Conservation (phyloP, 23 tunicate species). For the Trididemnum miniatum region DNA sequence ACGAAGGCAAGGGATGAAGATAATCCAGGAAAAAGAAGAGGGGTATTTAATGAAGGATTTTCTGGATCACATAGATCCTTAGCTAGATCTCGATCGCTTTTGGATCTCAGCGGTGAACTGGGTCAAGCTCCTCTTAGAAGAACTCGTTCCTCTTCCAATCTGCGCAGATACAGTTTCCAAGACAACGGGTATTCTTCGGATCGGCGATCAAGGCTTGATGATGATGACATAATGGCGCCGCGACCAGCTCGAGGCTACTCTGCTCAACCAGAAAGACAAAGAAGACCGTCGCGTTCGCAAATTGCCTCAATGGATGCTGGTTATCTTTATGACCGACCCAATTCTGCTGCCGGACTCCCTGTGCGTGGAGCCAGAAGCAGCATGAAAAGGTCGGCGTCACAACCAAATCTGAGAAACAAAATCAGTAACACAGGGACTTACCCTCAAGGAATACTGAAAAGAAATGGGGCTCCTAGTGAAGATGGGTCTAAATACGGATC, state of each 20-base stretch:
- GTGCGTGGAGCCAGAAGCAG: conserved; percentile 43
- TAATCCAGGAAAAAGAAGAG: background rate
- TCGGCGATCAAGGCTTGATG: background rate
- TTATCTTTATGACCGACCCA: conserved; percentile 19
- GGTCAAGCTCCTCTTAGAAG: conserved; percentile 41
- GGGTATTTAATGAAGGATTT: background rate
- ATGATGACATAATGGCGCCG: background rate
- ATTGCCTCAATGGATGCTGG: background rate
- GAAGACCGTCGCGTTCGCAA: conserved; percentile 2
- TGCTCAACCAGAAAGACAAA: conserved; percentile 63
- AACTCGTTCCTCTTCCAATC: conserved; percentile 47
- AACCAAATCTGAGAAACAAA: conserved; percentile 52
- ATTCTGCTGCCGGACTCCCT: conserved; percentile 54
- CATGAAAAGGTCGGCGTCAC: conserved; percentile 66
- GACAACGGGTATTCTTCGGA: background rate
- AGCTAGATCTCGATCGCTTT: conserved; percentile 63
- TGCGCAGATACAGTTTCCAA: background rate
- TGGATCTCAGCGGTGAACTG: conserved; percentile 38
- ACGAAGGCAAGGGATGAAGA: conserved; percentile 4
- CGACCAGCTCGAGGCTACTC: background rate
- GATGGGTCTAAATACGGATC: conserved; percentile 9
- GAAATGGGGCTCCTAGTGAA: background rate
- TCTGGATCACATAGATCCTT: background rate
- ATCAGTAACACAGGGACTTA: conserved; percentile 44
- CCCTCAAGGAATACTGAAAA: conserved; percentile 90